Evolutionary conservation across 2,888 invertebrate genomes (phyloP), one percentile per base, ranked within the genome.

Genomic region (Eurois occulta): DNA sequence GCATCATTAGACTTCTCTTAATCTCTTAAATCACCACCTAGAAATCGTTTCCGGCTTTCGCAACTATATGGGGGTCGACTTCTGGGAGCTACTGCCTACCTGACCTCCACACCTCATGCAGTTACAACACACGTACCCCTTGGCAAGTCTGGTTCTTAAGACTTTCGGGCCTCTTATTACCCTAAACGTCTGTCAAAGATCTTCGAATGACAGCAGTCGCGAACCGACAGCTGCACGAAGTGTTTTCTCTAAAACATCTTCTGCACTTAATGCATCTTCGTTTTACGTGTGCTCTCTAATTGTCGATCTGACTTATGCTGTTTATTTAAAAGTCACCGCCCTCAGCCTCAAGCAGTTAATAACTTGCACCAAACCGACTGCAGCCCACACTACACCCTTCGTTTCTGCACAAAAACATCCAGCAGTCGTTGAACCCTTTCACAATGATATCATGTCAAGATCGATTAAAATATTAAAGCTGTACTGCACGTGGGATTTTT

Each of bases 341-440:
- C 46, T 24, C 28, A 28, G 21, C 28, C 38, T 41, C 52, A 24
- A 46, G 2, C 43, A 78, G 75, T 38, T 67, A 66, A 43, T 90
- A 55, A 81, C 82, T 90, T 88, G 83, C 58, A 80, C 90, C 89
- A 86, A 68, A 70, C 83, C 28, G 38, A 62, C 64, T 75, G 88
- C 89, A 83, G 71, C 93, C 91, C 90, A 92, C 93, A 88, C 89
- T 81, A 85, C 90, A 89, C 91, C 92, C 92, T 92, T 91, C 87
- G 77, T 73, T 78, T 78, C 75, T 77, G 83, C 81, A 91, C 84
- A 89, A 90, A 91, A 89, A 89, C 86, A 74, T 72, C 82, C 78
- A 85, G 79, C 90, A 90, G 91, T 91, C 93, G 83, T 90, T 92
- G 94, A 94, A 93, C 94, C 91, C 85, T 90, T 89, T 76, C 83